A percentile compares a stretch with the other conserved stretches of the same genome.
Conservation (phyloP, 1,140 invertebrate species). For the Ostrea edulis region DNA sequence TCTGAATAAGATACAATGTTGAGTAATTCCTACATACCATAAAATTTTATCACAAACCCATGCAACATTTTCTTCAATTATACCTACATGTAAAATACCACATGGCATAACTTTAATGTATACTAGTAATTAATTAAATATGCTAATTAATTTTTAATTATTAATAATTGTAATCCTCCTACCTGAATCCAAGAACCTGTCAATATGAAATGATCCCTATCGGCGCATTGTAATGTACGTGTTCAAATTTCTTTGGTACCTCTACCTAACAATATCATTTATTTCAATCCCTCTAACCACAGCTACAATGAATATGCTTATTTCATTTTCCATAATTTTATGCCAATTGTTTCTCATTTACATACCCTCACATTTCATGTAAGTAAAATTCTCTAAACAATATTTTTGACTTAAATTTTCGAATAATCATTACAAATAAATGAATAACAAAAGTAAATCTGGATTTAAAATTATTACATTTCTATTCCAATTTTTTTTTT, state of each 20-base stretch:
- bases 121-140: not conserved
- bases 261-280: not conserved
- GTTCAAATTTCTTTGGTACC: not conserved
- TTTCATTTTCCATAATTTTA: slow-evolving; percentile 38
- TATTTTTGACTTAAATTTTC: not conserved
- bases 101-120: not conserved
- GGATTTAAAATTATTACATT: not conserved
- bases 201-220: not conserved
- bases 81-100: not conserved
- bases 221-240: not conserved
- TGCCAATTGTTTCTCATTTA: slow-evolving; percentile 32
- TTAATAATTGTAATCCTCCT: not conserved
- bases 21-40: not conserved
- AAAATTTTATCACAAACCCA: not conserved
- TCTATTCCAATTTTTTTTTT: not conserved
- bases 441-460: not conserved
- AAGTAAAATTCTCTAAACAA: not conserved
- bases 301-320: slow-evolving; percentile 15
- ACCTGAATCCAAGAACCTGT: slow-evolving; percentile 20
- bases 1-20: no score
- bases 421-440: not conserved
- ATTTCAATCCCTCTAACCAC: slow-evolving; percentile 31
- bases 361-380: slow-evolving; percentile 34
- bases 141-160: slow-evolving; percentile 22
- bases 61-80: not conserved